A percentile compares a stretch with the other conserved stretches of the same genome.
phyloP scores from a whole-genome alignment of 2,888 invertebrate genomes.

The Drosophila lacicola region DNA sequence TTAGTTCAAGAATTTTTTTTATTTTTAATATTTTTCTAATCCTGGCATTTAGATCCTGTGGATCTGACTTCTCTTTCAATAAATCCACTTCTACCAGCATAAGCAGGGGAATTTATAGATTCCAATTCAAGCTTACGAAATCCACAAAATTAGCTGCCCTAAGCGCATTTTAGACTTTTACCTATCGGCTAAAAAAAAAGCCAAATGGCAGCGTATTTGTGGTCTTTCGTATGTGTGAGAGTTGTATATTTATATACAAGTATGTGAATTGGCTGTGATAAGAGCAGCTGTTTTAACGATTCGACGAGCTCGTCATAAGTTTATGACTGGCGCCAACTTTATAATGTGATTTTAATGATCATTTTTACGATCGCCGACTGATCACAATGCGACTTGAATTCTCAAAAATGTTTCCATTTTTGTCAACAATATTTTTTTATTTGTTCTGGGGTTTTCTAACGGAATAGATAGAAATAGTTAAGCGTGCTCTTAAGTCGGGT shows the following conservation, averaged over 20 bases:
- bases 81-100: too few species aligned
- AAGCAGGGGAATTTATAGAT: too few species aligned
- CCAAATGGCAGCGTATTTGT: conserved; percentile 1
- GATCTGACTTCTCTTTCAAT: too few species aligned
- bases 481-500: too few species aligned
- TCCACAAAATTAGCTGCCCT: too few species aligned
- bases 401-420: conserved; percentile 14
- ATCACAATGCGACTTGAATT: conserved; percentile 32
- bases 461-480: conserved; percentile 7
- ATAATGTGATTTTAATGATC: conserved; percentile 60
- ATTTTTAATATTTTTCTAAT: too few species aligned
- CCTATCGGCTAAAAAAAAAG: background rate
- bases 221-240: background rate
- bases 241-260: background rate
- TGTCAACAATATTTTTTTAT: conserved; percentile 6
- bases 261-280: conserved; percentile 37
- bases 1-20: too few species aligned
- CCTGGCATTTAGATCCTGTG: too few species aligned
- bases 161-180: too few species aligned
- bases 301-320: conserved; percentile 60
- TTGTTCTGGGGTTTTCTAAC: conserved; percentile 15
- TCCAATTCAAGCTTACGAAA: too few species aligned
- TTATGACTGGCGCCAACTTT: conserved; percentile 82
- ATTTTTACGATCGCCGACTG: conserved; percentile 73
- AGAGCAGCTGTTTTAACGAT: conserved; percentile 61